Conservation (phyloP, 2,797 vertebrate species). For the Menidia menidia region DNA sequence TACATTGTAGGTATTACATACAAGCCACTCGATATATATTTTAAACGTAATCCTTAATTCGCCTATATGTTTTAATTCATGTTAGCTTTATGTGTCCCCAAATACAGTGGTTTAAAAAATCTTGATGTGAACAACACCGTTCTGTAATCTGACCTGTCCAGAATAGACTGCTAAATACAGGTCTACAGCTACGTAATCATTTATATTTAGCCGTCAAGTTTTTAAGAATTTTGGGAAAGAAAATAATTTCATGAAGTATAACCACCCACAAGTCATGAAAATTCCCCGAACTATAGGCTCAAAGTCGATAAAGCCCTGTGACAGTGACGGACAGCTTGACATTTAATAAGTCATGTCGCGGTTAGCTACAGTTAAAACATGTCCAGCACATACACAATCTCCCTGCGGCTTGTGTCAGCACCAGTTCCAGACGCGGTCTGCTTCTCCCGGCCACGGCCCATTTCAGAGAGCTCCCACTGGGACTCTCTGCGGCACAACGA, state of each 20-base stretch:
- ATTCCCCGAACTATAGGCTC: not conserved
- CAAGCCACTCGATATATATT: too few relatives aligned
- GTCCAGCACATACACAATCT: slow-evolving; percentile 80
- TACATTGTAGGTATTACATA: too few relatives aligned
- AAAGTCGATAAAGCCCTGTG: not conserved
- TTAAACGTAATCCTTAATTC: not conserved
- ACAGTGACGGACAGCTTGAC: not conserved
- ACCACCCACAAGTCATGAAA: not conserved
- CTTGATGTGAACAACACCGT: not conserved
- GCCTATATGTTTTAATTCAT: not conserved
- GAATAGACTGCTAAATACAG: not conserved
- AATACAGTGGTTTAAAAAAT: not conserved
- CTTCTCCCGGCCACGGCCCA: slow-evolving; percentile 89
- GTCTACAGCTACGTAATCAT: too few relatives aligned
- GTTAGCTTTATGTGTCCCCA: not conserved
- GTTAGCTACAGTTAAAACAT: not conserved
- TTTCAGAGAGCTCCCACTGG: slow-evolving; percentile 58
- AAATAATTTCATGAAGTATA: not conserved
- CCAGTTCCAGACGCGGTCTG: slow-evolving; percentile 80
- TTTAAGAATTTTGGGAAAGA: not conserved
- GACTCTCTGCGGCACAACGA: slow-evolving; percentile 67
- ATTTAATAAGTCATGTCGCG: not conserved
- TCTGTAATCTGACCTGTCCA: not conserved
- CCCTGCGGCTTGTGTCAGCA: slow-evolving; percentile 77
- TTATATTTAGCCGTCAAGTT: not conserved